Conservation (phyloP, 2,113 vertebrate species). For the Eurystomus gularis region DNA sequence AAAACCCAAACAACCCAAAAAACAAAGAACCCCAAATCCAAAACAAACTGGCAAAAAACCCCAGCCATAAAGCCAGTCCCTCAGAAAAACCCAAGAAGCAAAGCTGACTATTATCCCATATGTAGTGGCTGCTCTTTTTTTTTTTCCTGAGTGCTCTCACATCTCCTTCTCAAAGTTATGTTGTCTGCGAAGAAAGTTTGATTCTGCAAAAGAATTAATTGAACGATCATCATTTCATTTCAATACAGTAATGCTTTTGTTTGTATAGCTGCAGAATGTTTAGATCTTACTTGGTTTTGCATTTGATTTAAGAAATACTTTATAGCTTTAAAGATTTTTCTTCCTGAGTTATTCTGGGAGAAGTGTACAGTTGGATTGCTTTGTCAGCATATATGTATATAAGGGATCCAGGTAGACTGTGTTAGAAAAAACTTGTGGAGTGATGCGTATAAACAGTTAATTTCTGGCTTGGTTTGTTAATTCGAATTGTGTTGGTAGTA, state of each 20-base stretch:
- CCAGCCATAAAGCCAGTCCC: background rate
- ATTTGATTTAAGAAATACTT: background rate
- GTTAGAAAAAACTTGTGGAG: rapidly evolving
- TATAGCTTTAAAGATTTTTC: background rate
- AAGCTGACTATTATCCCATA: background rate
- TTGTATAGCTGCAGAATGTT: background rate
- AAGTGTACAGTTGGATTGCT: background rate
- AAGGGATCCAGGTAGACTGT: background rate
- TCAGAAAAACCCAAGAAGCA: background rate
- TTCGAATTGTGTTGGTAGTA: background rate
- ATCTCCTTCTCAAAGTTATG: background rate
- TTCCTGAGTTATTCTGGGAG: background rate
- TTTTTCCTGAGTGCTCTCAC: background rate
- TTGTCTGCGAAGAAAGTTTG: background rate
- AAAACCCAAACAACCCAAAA: background rate
- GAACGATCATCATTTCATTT: background rate
- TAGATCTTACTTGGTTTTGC: background rate
- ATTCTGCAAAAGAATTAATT: background rate
- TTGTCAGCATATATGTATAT: background rate
- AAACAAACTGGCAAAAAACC: too few relatives aligned
- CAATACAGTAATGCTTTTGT: background rate
- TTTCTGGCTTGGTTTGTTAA: background rate
- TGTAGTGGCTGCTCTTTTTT: background rate
- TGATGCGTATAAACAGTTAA: background rate
- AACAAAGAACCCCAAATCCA: background rate